These are phyloP conservation scores for Metopolophium dirhodum DNA, from an alignment of 1,140 invertebrate species.

Conservation along the genomic window DNA sequence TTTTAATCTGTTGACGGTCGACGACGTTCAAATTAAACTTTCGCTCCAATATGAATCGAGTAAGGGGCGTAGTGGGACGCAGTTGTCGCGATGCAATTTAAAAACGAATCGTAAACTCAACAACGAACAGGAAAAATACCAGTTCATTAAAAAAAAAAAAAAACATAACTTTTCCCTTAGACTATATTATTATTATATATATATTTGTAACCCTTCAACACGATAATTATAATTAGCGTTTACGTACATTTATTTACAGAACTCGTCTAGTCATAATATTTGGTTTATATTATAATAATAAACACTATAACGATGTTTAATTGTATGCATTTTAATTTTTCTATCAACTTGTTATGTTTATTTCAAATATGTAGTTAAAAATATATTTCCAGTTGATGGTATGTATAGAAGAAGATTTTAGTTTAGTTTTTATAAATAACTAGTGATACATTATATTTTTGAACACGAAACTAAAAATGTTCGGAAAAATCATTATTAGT, in stretches of 20 bases:
- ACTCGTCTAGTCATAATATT: not conserved
- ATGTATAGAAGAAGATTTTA: no score
- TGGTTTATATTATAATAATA: not conserved
- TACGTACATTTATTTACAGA: not conserved
- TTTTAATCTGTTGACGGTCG: constrained; percentile 37
- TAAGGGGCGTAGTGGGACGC: not conserved
- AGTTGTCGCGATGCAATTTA: constrained; percentile 30
- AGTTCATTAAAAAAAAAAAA: constrained; percentile 24
- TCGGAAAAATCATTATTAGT: not conserved
- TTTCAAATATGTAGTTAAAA: not conserved
- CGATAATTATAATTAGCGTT: not conserved
- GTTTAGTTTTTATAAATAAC: not conserved
- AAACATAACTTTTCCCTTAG: not conserved
- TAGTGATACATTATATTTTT: not conserved
- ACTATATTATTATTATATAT: not conserved
- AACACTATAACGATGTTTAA: not conserved
- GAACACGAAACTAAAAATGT: not conserved
- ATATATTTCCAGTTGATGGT: not conserved
- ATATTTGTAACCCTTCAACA: not conserved
- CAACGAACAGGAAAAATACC: not conserved
- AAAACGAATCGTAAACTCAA: constrained; percentile 39
- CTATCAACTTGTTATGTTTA: not conserved
- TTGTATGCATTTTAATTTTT: not conserved
- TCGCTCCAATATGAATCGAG: constrained; percentile 18
- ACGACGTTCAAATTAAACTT: constrained; percentile 46